Percentiles rank a stretch among this genome's conserved stretches.
phyloP scores from a whole-genome alignment of 2,888 invertebrate genomes.

The Beris morrisii region DNA sequence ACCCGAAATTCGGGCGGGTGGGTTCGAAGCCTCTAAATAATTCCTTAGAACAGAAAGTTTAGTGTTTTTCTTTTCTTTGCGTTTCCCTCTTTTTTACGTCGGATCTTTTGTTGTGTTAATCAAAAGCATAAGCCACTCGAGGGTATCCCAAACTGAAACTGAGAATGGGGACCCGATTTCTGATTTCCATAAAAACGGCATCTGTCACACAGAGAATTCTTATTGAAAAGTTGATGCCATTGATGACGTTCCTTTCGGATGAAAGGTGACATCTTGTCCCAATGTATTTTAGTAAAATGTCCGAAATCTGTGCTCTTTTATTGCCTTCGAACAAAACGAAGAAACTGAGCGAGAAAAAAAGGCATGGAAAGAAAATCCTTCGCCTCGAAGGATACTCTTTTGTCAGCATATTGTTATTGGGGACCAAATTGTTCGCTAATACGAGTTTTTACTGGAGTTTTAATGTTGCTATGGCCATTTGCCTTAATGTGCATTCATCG shows the following conservation, averaged over 20 bases:
- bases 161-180: conserved; percentile 11
- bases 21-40: background rate
- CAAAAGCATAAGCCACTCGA: conserved; percentile 19
- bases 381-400: no score
- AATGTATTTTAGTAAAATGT: conserved; percentile 12
- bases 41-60: background rate
- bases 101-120: conserved; percentile 35
- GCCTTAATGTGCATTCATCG: no score
- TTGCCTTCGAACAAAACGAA: no score
- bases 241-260: conserved; percentile 10
- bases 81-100: background rate
- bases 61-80: conserved; percentile 1
- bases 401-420: no score
- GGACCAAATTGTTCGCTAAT: no score
- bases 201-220: conserved; percentile 32
- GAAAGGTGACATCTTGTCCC: conserved; percentile 17
- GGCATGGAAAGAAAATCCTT: no score
- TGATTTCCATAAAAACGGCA: conserved; percentile 36
- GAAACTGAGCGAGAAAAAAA: no score
- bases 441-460: no score
- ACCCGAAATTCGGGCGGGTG: background rate
- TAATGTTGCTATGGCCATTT: no score
- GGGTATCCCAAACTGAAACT: background rate
- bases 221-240: conserved; percentile 36
- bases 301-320: background rate